These are phyloP conservation scores for Chamaea fasciata DNA, from an alignment of 2,113 vertebrate species.

Conservation along the genomic window DNA sequence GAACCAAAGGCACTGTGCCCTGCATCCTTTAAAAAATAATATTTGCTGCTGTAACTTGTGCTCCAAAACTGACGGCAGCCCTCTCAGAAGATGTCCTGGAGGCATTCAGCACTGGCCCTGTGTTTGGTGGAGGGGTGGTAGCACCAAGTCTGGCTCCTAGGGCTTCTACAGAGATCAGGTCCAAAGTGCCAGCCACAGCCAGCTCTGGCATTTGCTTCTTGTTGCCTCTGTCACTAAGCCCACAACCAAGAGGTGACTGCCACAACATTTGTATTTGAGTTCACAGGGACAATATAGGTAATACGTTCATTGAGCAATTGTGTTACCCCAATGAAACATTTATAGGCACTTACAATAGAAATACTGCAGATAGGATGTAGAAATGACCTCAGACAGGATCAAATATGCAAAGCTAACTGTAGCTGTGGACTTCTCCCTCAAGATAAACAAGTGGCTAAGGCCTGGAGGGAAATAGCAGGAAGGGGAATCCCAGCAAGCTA, in stretches of 20 bases:
- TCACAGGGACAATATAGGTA: not conserved
- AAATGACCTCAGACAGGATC: conserved; percentile 56
- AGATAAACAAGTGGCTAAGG: conserved; percentile 33
- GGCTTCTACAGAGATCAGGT: not conserved
- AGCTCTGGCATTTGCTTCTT: not conserved
- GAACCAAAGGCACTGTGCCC: fast-evolving
- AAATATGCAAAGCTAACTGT: conserved; percentile 42
- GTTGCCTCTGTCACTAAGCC: not conserved
- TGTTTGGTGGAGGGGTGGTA: not conserved
- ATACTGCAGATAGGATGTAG: conserved; percentile 16
- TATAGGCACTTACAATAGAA: not conserved
- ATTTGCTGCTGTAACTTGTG: not conserved
- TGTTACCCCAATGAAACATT: not conserved
- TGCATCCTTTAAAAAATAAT: not conserved
- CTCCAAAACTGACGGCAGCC: not conserved
- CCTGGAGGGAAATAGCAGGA: not conserved
- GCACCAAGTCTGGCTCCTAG: not conserved
- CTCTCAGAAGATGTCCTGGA: not conserved
- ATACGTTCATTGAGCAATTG: not conserved
- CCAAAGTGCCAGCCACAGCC: not conserved
- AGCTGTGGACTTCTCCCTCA: conserved; percentile 40
- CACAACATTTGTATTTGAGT: not conserved
- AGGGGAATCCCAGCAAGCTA: not conserved
- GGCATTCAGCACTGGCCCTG: not conserved
- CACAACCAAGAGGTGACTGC: not conserved